Percentiles rank a stretch among this genome's conserved stretches.
Conservation (phyloP, 2,888 invertebrate species). For the Kryphioiulus occultus region DNA sequence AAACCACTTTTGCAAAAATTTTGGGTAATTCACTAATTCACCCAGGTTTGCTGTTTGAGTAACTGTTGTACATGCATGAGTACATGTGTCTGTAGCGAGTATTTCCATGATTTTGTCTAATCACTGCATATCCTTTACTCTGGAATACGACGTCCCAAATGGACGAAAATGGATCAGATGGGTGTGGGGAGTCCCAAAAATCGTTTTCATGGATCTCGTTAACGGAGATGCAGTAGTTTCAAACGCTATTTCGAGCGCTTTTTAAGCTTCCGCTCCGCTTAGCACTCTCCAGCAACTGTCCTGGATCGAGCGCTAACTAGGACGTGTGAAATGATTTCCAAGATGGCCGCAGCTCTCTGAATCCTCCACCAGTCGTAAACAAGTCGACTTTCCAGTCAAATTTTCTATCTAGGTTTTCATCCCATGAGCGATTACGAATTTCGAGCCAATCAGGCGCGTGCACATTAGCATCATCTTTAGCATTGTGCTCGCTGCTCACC, state of each 20-base stretch:
- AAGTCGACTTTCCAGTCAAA: not conserved
- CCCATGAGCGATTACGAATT: not conserved
- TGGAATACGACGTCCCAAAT: too few relatives aligned
- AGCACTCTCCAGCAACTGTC: not conserved
- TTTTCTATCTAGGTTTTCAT: not conserved
- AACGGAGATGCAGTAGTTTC: too few relatives aligned
- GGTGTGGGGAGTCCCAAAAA: too few relatives aligned
- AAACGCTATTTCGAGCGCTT: not conserved
- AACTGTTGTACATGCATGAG: too few relatives aligned
- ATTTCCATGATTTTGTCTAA: too few relatives aligned
- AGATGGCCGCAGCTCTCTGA: not conserved
- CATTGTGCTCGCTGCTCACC: not conserved
- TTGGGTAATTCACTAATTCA: too few relatives aligned
- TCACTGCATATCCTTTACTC: too few relatives aligned
- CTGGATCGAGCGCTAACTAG: not conserved
- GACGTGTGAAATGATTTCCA: not conserved
- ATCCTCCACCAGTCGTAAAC: not conserved
- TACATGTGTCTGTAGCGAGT: too few relatives aligned
- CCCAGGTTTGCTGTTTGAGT: too few relatives aligned
- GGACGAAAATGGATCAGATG: too few relatives aligned
- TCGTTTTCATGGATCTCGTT: too few relatives aligned
- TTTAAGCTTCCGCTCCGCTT: not conserved
- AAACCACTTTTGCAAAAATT: too few relatives aligned
- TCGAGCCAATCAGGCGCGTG: not conserved
- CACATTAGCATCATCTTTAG: not conserved